Evolutionary conservation across 2,113 vertebrate species (phyloP), one percentile per base, ranked within the genome.

Genomic region (Sinocyclocheilus rhinocerous): DNA sequence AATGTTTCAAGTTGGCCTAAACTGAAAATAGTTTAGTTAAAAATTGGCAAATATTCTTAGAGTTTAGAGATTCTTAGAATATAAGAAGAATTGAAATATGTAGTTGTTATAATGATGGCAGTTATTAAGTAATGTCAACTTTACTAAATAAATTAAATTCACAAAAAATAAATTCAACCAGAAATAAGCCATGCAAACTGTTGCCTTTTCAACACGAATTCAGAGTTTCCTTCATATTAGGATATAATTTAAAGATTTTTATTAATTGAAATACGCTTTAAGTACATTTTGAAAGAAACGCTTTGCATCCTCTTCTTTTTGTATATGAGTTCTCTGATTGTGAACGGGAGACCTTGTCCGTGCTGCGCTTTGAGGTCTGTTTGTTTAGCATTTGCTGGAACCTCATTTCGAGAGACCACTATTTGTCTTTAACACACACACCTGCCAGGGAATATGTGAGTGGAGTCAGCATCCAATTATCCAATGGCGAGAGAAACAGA

Each of bases 401-500:
- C 29, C 77, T 77, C 85, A 87, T 80, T 69, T 79, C 70, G 52
- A 72, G 55, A 85, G 84, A 72, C 63, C 73, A 75, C 55, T 89
- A 81, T 89, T 87, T 89, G 84, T 76, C 86, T 85, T 70, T 52
- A 36, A 48, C 84, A 82, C 70, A 86, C 76, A 73, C 89, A 90
- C 89, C 87, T 89, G 88, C 81, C 73, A 63, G 84, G 16, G 67
- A 67, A 70, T 61, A 59, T 48, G 79, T 50, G 76, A 76, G 15
- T 87, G 70, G 8, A 59, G 57, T 81, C 76, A 67, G 80, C 81
- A 82, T 85, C 39, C 42, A n/a, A 82, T 86, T 52, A 73, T 59
- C 65, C 69, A 24, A 67, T 65, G 22, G 24, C 59, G 50, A 81
- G 84, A 80, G 57, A 50, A 73, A 42, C 24, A 4, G 45, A 80